Evolutionary conservation across 2,888 invertebrate species (phyloP), one percentile per base, ranked within the genome.

Genomic region (Blastobasis adustella): DNA sequence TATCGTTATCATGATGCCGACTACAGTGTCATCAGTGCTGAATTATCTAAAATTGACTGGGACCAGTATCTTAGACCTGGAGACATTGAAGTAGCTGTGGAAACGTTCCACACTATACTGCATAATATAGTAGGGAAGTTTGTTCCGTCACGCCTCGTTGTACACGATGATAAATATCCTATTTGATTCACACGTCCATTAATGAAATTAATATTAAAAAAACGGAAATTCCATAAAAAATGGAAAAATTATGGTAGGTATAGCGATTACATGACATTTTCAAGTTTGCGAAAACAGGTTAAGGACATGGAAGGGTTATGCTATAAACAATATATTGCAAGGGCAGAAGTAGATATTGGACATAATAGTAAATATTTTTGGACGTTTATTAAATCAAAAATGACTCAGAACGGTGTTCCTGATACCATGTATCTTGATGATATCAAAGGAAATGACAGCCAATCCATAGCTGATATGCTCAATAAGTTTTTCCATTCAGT

Each of bases 161-260:
- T 40, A 9, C 45, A 49, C 10, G 47, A 46, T 38, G 37, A 8
- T n/a, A 41, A n/a, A 6, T 54, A 49, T 45, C 57, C 57, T 0
- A 10, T 43, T 5, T 56, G 56, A 54, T 56, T 41, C 10, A 40
- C 49, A 4, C 7, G 3, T 5, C 1, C 37, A 5, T 37, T 56
- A 8, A 56, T 56, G 8, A 46, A 43, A 43, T 36, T 53, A 37
- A 47, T 54, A 9, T 52, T 49, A 7, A 49, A 52, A 47, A 56
- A 56, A 46, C 23, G 40, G 0, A 52, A 49, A 39, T 5, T 40
- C 4, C 54, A 56, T 41, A 46, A 46, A 46, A 50, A 50, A 36
- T 50, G 47, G 50, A 50, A 50, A 38, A 43, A 4, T 5, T 50
- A 43, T 43, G 45, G 38, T 5, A 10, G 47, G 2, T n/a, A 9